Base-by-base conservation (phyloP, 1,140 invertebrate genomes). In the Cephus cinctus region DNA sequence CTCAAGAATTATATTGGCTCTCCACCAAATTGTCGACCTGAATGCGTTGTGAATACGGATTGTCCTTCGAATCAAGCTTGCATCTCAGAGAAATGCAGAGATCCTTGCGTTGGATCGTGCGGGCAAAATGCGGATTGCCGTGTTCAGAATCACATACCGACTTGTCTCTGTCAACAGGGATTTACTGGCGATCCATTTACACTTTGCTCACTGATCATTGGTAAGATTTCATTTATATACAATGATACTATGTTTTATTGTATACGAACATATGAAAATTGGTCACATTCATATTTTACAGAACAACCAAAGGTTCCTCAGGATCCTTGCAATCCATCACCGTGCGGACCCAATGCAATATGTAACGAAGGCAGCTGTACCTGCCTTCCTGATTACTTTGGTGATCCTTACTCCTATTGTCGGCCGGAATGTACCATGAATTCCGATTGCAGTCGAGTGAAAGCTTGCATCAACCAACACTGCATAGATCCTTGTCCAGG, bases 391-490 rank as follows among this genome's bases (percentile, higher is more conserved):
- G 87, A 87, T 56, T 90, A 89, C 54, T 81, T 88, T 25, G 90
- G 90, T 44, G 81, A 87, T 54, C 86, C 88, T 39, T 80, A 78
- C 41, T 56, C 54, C 0, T 75, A 70, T 14, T 93, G 91, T 68
- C 75, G 88, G 52, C 90, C 90, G 11, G 89, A 93, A 71, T 94
- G 90, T 69, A 85, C 89, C 0, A 81, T 89, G 59, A 93, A 90
- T 65, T 84, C 87, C 1, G 90, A 94, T 48, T 94, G 90, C 67
- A 76, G 87, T 2, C 78, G 83, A 32, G 79, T 82, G 34, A 88
- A 83, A 69, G 83, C 88, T 2, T 93, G 90, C 60, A 81, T 83
- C 42, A 83, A 84, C 55, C 84, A 85, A 52, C 86, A 85, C 65
- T 91, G 88, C 61, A 75, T 83, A 2, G 83, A 90, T 78, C 87